Evolutionary conservation across 2,797 vertebrate species (phyloP).

Genomic region (Phalloptychus januarius): DNA sequence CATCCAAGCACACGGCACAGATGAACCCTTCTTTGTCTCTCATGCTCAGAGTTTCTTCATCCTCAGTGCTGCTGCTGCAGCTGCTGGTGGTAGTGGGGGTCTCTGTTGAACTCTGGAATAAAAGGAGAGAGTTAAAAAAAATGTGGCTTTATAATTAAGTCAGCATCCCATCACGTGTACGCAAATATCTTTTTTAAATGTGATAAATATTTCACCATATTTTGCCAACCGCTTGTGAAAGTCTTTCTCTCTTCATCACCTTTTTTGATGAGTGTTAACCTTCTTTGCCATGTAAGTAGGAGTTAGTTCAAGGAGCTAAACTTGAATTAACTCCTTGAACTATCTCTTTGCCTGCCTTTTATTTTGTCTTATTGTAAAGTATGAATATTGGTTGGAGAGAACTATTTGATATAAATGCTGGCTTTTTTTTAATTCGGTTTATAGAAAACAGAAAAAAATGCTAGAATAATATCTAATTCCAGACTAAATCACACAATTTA

Average conservation of each 20-base stretch:
- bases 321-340: too few relatives aligned
- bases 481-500: background rate
- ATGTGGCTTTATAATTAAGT: background rate
- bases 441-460: slow-evolving; percentile 10
- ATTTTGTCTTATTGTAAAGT: slow-evolving; percentile 22
- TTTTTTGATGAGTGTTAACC: slow-evolving; percentile 43
- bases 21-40: slow-evolving; percentile 87
- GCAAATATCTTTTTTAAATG: background rate
- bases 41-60: slow-evolving; percentile 69
- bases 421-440: slow-evolving; percentile 14
- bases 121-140: background rate
- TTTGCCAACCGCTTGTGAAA: slow-evolving; percentile 10
- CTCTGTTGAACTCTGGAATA: slow-evolving; percentile 81
- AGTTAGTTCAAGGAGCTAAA: slow-evolving; percentile 44
- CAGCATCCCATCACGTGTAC: background rate
- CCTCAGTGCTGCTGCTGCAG: slow-evolving; percentile 78
- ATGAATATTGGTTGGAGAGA: background rate
- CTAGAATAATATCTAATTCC: background rate
- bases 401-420: slow-evolving; percentile 13
- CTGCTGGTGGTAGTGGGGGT: slow-evolving; percentile 75
- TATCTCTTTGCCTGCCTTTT: slow-evolving; percentile 9
- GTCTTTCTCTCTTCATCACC: slow-evolving; percentile 10
- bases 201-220: slow-evolving; percentile 28
- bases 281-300: slow-evolving; percentile 42
- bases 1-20: slow-evolving; percentile 93